phyloP scores from a whole-genome alignment of 2,888 invertebrate species.

The Hydrotaea cyrtoneurina region DNA sequence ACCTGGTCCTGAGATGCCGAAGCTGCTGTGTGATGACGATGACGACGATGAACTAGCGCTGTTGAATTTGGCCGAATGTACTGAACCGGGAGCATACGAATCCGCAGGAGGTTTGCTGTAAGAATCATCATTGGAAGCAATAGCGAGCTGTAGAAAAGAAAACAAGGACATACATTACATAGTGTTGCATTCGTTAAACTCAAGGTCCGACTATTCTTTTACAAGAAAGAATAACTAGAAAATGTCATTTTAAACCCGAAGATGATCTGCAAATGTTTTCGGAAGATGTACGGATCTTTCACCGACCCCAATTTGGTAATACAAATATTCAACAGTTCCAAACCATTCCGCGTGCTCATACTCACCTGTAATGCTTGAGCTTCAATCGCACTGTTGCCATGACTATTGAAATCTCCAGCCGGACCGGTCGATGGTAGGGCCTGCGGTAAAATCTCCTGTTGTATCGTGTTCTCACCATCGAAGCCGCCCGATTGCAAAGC shows the following conservation, averaged over 20 bases:
- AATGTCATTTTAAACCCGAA: not conserved
- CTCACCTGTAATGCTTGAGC: slow-evolving; percentile 73
- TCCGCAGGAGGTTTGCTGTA: slow-evolving; percentile 81
- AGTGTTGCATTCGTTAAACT: no score
- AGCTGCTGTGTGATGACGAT: slow-evolving; percentile 17
- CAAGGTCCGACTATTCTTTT: no score
- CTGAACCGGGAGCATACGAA: slow-evolving; percentile 79
- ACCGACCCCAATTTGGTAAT: no score
- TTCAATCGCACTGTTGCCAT: slow-evolving; percentile 73
- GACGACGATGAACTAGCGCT: slow-evolving; percentile 64
- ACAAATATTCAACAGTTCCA: no score
- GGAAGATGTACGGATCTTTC: no score
- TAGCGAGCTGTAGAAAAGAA: slow-evolving; percentile 77
- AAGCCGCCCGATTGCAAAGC: slow-evolving; percentile 75
- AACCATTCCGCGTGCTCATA: not conserved
- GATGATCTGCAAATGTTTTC: not conserved
- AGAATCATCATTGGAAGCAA: slow-evolving; percentile 79
- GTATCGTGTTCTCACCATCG: slow-evolving; percentile 53
- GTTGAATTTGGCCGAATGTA: slow-evolving; percentile 74
- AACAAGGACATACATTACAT: no score
- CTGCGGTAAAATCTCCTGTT: slow-evolving; percentile 60
- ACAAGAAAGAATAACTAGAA: not conserved
- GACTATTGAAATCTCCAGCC: slow-evolving; percentile 69
- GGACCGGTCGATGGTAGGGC: slow-evolving; percentile 70
- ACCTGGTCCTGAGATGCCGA: slow-evolving; percentile 82